These are phyloP conservation scores for Arrhopalites spinosus DNA, from an alignment of 2,888 invertebrate genomes.

Conservation along the genomic window DNA sequence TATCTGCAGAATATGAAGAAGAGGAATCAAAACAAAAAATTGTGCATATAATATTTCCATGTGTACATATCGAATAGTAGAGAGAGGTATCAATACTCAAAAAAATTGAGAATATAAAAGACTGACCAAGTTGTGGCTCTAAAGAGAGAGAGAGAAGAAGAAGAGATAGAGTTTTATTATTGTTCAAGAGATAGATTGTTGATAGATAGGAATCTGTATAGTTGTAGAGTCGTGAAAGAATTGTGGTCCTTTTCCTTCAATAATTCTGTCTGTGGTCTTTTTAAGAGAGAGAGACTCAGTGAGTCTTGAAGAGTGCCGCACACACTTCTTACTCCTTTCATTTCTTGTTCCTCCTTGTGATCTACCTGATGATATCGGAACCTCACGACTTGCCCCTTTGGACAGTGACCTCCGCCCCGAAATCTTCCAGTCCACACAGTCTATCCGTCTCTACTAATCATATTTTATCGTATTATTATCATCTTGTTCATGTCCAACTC, in stretches of 20 bases:
- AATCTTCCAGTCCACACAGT: background rate
- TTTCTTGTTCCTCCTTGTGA: background rate
- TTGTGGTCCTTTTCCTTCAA: constrained; percentile 12
- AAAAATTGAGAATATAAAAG: no score
- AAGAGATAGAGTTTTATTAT: constrained; percentile 11
- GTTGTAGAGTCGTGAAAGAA: constrained; percentile 1
- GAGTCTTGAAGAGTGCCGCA: constrained; percentile 11
- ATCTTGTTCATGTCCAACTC: constrained; percentile 3
- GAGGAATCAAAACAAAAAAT: background rate
- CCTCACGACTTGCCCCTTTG: constrained; percentile 21
- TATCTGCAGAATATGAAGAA: background rate
- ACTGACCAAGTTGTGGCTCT: no score
- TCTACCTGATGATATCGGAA: constrained; percentile 15
- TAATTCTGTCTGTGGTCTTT: constrained; percentile 15
- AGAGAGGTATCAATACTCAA: no score
- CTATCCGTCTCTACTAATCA: constrained; percentile 13
- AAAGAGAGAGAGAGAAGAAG: background rate
- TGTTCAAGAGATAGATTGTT: constrained; percentile 11
- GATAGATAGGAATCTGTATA: constrained; percentile 9
- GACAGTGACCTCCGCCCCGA: constrained; percentile 14
- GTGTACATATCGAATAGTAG: background rate
- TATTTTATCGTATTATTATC: constrained; percentile 16
- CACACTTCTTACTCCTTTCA: background rate
- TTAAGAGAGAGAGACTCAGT: background rate
- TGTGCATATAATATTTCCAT: background rate